Conservation (phyloP, 2,113 vertebrate genomes). For the Oxygymnocypris stewartii region DNA sequence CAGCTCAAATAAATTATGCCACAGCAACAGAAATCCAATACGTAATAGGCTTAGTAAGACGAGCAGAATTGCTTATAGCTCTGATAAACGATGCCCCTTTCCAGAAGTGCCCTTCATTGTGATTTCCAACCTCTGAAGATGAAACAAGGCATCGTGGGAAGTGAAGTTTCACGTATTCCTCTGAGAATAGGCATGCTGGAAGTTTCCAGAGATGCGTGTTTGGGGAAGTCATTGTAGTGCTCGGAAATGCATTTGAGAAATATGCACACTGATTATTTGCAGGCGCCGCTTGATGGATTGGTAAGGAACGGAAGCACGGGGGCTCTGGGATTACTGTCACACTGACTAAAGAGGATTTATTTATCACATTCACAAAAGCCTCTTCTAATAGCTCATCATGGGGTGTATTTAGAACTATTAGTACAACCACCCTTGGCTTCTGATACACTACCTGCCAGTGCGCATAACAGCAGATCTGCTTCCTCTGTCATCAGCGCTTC, state of each 20-base stretch:
- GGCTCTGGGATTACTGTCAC: constrained; percentile 61
- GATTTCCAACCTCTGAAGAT: constrained; percentile 60
- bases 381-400: constrained; percentile 60
- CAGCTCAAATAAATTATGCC: constrained; percentile 55
- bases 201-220: constrained; percentile 46
- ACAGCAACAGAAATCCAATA: constrained; percentile 49
- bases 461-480: constrained; percentile 47
- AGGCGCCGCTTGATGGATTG: constrained; percentile 58
- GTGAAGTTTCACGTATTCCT: constrained; percentile 51
- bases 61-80: constrained; percentile 50
- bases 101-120: constrained; percentile 53
- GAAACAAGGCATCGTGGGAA: constrained; percentile 55
- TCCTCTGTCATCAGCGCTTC: constrained; percentile 43
- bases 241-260: constrained; percentile 47
- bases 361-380: constrained; percentile 60
- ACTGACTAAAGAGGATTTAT: constrained; percentile 62
- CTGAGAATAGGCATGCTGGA: constrained; percentile 42
- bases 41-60: constrained; percentile 60
- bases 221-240: constrained; percentile 50
- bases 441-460: constrained; percentile 55
- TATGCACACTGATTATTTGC: constrained; percentile 55
- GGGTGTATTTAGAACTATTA: constrained; percentile 57
- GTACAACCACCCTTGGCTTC: constrained; percentile 52
- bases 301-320: constrained; percentile 54
- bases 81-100: constrained; percentile 55